phyloP scores from a whole-genome alignment of 2,797 vertebrate species.

The Scolopax bukidnonensis region DNA sequence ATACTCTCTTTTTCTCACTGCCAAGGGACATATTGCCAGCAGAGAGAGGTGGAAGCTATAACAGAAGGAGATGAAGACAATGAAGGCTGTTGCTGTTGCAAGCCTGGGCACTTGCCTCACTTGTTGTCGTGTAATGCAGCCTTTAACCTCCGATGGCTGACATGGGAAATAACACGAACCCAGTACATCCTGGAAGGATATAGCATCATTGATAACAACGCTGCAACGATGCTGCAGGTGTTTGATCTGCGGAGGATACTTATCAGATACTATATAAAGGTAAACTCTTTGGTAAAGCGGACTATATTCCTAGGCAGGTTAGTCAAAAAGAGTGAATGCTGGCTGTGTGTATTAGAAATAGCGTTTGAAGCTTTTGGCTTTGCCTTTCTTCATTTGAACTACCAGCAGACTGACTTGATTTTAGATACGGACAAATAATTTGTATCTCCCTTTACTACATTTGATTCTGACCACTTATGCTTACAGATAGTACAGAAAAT shows the following conservation, averaged over 20 bases:
- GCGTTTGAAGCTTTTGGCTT: background rate
- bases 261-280: conserved; percentile 94
- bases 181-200: conserved; percentile 97
- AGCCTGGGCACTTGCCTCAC: conserved; percentile 89
- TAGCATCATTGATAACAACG: conserved; percentile 95
- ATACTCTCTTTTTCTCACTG: conserved; percentile 20
- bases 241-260: conserved; percentile 94
- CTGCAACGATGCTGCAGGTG: conserved; percentile 94
- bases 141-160: conserved; percentile 94
- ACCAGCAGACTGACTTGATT: background rate
- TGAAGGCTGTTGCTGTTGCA: conserved; percentile 92
- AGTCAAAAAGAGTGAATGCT: background rate
- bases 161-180: conserved; percentile 91
- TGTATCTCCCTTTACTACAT: background rate
- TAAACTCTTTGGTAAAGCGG: conserved; percentile 25
- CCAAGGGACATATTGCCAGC: conserved; percentile 95
- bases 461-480: background rate
- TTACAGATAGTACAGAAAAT: background rate
- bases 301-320: background rate
- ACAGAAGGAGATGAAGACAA: conserved; percentile 94
- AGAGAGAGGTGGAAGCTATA: conserved; percentile 96
- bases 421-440: background rate
- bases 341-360: background rate
- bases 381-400: background rate
- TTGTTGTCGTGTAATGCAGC: conserved; percentile 92